phyloP scores from a whole-genome alignment of 2,113 vertebrate genomes.

The Syrrhaptes paradoxus region DNA sequence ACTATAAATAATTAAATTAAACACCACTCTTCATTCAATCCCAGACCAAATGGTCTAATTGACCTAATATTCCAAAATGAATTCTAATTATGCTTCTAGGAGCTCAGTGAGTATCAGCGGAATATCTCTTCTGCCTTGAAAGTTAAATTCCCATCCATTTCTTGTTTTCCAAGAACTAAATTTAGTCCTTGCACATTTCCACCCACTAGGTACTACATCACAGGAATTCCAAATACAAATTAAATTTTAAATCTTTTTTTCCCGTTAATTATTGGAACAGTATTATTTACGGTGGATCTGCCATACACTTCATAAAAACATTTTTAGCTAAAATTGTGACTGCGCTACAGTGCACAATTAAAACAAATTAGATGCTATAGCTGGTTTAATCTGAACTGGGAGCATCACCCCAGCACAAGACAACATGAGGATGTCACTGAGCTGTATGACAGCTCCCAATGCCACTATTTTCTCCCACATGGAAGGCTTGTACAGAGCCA shows the following conservation, averaged over 20 bases:
- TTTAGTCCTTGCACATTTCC: background rate
- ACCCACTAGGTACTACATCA: background rate
- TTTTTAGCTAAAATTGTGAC: background rate
- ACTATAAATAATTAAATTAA: background rate
- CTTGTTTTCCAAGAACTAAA: background rate
- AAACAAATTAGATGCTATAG: background rate
- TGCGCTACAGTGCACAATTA: background rate
- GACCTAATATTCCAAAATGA: background rate
- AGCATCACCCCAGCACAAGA: background rate
- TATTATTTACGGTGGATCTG: background rate
- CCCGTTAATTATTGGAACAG: background rate
- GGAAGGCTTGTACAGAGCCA: background rate
- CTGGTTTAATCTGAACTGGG: background rate
- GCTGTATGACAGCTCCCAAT: background rate
- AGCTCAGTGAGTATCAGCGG: background rate
- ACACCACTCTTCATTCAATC: background rate
- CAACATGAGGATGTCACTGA: background rate
- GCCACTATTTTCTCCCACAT: background rate
- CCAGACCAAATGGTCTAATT: background rate
- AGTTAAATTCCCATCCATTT: background rate
- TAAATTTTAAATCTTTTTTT: background rate
- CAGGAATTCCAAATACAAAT: background rate
- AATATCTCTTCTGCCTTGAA: background rate
- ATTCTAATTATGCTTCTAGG: slow-evolving; percentile 7
- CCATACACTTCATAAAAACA: background rate